Conservation (phyloP, 30 jellyfish, hydroid and myxozoan species). For the Clytia hemisphaerica region DNA sequence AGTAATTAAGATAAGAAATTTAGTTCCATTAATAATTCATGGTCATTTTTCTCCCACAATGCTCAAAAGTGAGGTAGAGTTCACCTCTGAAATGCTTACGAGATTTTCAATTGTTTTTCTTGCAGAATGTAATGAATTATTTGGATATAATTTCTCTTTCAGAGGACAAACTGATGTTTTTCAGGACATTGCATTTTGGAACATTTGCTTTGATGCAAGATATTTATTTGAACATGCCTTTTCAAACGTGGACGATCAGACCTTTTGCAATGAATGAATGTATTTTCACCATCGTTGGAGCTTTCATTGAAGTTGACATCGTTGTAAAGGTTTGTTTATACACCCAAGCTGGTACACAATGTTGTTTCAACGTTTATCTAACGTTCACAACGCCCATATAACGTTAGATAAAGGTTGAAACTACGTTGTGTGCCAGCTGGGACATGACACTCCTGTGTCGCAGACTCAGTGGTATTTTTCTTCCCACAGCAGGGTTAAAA, state of each 20-base stretch:
- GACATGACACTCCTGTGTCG: too few relatives aligned
- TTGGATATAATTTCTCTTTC: background rate
- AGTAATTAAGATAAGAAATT: too few relatives aligned
- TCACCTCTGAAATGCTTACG: background rate
- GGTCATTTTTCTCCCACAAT: too few relatives aligned
- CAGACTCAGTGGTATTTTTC: too few relatives aligned
- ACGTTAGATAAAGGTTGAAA: too few relatives aligned
- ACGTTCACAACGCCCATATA: too few relatives aligned
- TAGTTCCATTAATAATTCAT: too few relatives aligned
- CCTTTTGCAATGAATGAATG: conserved; percentile 69
- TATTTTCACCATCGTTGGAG: conserved; percentile 60
- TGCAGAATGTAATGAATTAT: background rate
- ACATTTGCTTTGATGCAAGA: conserved; percentile 84
- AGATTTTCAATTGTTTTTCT: background rate
- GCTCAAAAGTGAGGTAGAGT: background rate
- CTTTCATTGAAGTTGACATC: conserved; percentile 64
- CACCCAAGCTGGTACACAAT: too few relatives aligned
- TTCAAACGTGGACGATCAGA: conserved; percentile 80
- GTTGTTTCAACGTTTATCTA: too few relatives aligned
- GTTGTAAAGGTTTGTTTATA: conserved; percentile 55
- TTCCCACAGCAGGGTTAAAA: too few relatives aligned
- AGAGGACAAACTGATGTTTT: conserved; percentile 55
- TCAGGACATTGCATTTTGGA: conserved; percentile 67
- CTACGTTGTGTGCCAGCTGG: too few relatives aligned
- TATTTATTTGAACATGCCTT: conserved; percentile 80